These are phyloP conservation scores for Monopterus albus DNA, from an alignment of 2,113 vertebrate genomes.

Conservation along the genomic window DNA sequence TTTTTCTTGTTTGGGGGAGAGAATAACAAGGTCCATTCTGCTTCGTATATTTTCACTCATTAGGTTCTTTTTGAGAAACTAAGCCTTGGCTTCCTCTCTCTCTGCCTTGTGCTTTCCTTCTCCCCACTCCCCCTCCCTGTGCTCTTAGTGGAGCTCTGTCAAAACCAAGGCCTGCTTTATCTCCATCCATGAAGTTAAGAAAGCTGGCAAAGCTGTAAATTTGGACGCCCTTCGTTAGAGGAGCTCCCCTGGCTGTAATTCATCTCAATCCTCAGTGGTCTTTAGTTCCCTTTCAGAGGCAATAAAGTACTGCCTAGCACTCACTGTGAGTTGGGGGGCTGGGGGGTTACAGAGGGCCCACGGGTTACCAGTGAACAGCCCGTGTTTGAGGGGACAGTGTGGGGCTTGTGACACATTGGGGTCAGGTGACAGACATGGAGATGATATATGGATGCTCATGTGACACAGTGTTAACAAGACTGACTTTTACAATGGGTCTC, in stretches of 20 bases:
- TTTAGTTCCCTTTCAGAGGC: constrained; percentile 77
- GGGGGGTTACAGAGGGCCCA: constrained; percentile 41
- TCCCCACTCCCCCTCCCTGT: constrained; percentile 13
- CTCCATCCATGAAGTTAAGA: constrained; percentile 76
- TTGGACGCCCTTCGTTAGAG: constrained; percentile 79
- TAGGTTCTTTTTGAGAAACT: constrained; percentile 73
- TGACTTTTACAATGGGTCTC: constrained; percentile 71
- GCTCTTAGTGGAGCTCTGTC: constrained; percentile 64
- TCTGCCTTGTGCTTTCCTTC: constrained; percentile 47
- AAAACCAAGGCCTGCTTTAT: constrained; percentile 73
- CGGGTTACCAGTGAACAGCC: constrained; percentile 71
- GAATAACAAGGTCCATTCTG: constrained; percentile 79
- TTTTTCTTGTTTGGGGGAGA: constrained; percentile 78
- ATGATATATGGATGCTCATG: constrained; percentile 74
- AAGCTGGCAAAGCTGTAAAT: constrained; percentile 80
- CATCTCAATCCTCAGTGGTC: constrained; percentile 80
- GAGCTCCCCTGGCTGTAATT: constrained; percentile 77
- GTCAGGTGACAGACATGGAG: constrained; percentile 75
- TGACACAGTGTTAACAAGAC: constrained; percentile 79
- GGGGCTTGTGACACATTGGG: constrained; percentile 69
- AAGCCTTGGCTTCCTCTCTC: constrained; percentile 70
- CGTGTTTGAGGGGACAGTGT: constrained; percentile 70
- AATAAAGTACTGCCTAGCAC: constrained; percentile 75
- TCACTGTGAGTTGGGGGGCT: constrained; percentile 52
- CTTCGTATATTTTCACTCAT: constrained; percentile 80